These are phyloP conservation scores for Axea sp. DNA, from an alignment of 2,888 invertebrate genomes.

Conservation along the genomic window DNA sequence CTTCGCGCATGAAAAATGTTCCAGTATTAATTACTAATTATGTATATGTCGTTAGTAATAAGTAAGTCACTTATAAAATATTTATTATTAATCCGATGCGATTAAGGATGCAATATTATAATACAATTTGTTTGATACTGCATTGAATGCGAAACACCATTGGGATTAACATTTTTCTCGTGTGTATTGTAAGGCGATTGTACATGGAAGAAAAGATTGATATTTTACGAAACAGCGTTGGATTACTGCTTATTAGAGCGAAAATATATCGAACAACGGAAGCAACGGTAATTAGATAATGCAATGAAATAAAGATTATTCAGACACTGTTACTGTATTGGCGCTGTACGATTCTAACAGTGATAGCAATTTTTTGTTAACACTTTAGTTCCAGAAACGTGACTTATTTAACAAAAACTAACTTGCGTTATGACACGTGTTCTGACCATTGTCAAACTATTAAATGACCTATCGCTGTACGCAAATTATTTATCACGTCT, in stretches of 20 bases:
- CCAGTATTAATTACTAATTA: too few species aligned
- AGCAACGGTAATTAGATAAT: constrained; percentile 51
- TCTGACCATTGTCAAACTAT: too few species aligned
- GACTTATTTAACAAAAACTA: constrained; percentile 12
- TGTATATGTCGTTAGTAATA: constrained; percentile 2
- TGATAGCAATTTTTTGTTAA: constrained; percentile 6
- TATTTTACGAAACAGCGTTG: constrained; percentile 17
- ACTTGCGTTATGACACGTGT: too few species aligned
- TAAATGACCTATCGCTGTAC: too few species aligned
- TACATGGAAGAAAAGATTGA: too few species aligned
- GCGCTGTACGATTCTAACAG: constrained; percentile 7
- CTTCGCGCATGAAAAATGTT: too few species aligned
- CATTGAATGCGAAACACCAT: constrained; percentile 17
- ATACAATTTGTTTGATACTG: constrained; percentile 17
- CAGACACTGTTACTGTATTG: constrained; percentile 6
- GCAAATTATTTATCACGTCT: too few species aligned
- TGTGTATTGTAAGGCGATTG: neutral
- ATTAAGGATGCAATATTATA: constrained; percentile 1
- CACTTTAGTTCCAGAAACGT: constrained; percentile 7
- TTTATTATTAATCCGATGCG: constrained; percentile 22
- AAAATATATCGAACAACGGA: constrained; percentile 51
- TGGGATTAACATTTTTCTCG: constrained; percentile 11
- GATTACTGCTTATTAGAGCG: constrained; percentile 52
- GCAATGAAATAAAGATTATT: constrained; percentile 28
- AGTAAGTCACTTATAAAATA: constrained; percentile 1